Conservation (phyloP, 2,888 invertebrate species). For the Stenchaetothrips biformis region DNA sequence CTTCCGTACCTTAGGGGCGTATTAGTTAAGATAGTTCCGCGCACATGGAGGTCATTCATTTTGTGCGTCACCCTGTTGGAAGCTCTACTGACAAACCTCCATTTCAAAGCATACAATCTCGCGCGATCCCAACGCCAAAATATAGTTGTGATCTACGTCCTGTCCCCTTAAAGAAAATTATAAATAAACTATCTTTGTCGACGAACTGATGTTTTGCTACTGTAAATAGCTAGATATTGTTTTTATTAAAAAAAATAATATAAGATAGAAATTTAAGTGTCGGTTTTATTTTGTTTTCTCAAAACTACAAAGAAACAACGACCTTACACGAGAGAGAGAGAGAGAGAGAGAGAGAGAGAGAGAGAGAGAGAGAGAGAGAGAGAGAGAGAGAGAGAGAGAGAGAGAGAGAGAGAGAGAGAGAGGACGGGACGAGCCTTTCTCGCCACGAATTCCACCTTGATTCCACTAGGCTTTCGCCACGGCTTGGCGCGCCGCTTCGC, state of each 20-base stretch:
- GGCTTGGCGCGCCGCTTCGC: too few relatives aligned
- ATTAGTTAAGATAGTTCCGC: too few relatives aligned
- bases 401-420: background rate
- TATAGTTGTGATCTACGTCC: conserved; percentile 18
- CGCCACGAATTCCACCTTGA: too few relatives aligned
- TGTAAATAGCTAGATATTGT: conserved; percentile 22
- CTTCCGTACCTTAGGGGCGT: too few relatives aligned
- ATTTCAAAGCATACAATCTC: background rate
- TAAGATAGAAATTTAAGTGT: background rate
- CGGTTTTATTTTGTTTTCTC: background rate
- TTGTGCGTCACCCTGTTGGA: background rate
- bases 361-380: conserved; percentile 8
- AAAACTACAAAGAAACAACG: background rate
- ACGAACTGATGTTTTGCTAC: conserved; percentile 23
- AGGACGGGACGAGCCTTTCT: background rate
- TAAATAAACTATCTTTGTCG: conserved; percentile 16
- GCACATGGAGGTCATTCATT: too few relatives aligned
- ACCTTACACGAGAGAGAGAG: background rate
- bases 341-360: background rate
- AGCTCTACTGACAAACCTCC: conserved; percentile 7
- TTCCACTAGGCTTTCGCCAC: too few relatives aligned
- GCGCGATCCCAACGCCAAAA: background rate
- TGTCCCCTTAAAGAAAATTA: background rate
- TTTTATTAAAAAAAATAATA: conserved; percentile 12
- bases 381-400: background rate